Base-by-base conservation (phyloP, 2,888 invertebrate genomes). In the Antitype chi region DNA sequence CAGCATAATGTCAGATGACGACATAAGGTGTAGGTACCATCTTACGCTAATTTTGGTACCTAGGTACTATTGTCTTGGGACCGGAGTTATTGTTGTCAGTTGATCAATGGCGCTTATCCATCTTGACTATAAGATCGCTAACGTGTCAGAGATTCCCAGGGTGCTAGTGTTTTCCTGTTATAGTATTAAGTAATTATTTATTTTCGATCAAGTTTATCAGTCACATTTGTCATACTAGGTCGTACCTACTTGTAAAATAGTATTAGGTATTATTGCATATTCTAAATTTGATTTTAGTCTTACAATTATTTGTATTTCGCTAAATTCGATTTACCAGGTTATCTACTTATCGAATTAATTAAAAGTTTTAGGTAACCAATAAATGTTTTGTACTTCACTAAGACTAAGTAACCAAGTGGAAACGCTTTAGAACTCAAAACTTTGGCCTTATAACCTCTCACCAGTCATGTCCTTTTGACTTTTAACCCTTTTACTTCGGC, bases 361-460 rank as follows among this genome's bases (percentile, higher is more conserved):
- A 76, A 75, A 79, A 78, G 52, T 74, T 72, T 62, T 60, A 38
- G 47, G 47, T 70, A 67, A 69, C 49, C 67, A 55, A 73, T 75
- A 69, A 83, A 74, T 76, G 70, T 78, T 81, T 74, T 32, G 74
- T n/a, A 82, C 70, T 74, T 49, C 25, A 66, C 59, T 75, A 75
- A 74, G 38, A 74, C 66, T 70, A 80, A 71, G 67, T 75, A 64
- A 63, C 32, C 47, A 49, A 80, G 57, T 69, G 52, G 53, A 74
- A 85, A 63, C 74, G 28, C 59, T 69, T 76, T 69, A 43, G n/a
- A 70, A 73, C 55, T 66, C 32, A 15, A 73, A 85, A 70, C 67
- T 78, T 80, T 15, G 13, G 1, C 28, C 49, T 43, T 32, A 25
- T 70, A 68, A 77, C 66, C 70, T 59, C 55, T 77, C 20, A n/a